phyloP scores from a whole-genome alignment of 2,797 vertebrate genomes.

The Erpetoichthys calabaricus region DNA sequence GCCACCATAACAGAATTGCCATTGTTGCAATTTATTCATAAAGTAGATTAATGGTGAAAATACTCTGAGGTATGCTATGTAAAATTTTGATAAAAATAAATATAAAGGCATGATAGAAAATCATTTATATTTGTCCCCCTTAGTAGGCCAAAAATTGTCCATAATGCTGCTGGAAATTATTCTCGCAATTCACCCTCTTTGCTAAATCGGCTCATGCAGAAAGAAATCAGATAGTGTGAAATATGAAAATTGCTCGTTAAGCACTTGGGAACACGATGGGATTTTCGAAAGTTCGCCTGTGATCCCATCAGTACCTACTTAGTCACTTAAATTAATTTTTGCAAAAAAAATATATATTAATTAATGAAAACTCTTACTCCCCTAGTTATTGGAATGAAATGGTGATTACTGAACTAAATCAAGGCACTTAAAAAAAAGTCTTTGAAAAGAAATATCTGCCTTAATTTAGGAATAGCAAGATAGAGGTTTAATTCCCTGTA shows the following conservation, averaged over 20 bases:
- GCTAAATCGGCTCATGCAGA: conserved; percentile 34
- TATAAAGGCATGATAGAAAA: not conserved
- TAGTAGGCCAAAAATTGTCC: conserved; percentile 11
- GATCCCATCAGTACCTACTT: conserved; percentile 52
- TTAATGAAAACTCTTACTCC: conserved; percentile 32
- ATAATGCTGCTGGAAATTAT: conserved; percentile 3
- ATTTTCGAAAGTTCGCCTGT: conserved; percentile 52
- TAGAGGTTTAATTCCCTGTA: no score
- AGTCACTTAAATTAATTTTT: conserved; percentile 68
- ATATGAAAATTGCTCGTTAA: conserved; percentile 62
- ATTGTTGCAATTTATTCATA: not conserved
- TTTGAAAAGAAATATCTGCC: not conserved
- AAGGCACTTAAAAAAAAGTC: conserved; percentile 4
- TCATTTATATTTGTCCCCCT: conserved; percentile 7
- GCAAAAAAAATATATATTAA: conserved; percentile 47
- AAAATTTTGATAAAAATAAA: conserved; percentile 1
- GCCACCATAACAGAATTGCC: no score
- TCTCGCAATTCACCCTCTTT: conserved; percentile 18
- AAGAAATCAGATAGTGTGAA: conserved; percentile 57
- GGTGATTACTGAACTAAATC: conserved; percentile 22
- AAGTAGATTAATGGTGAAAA: conserved; percentile 4
- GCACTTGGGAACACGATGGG: conserved; percentile 50
- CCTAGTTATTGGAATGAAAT: conserved; percentile 30
- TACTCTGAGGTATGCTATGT: not conserved
- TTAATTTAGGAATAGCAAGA: no score